Percentiles rank a stretch among this genome's conserved stretches.
Evolutionary conservation across 2,888 invertebrate species (phyloP).

Genomic region (Ptychoptera contaminata): DNA sequence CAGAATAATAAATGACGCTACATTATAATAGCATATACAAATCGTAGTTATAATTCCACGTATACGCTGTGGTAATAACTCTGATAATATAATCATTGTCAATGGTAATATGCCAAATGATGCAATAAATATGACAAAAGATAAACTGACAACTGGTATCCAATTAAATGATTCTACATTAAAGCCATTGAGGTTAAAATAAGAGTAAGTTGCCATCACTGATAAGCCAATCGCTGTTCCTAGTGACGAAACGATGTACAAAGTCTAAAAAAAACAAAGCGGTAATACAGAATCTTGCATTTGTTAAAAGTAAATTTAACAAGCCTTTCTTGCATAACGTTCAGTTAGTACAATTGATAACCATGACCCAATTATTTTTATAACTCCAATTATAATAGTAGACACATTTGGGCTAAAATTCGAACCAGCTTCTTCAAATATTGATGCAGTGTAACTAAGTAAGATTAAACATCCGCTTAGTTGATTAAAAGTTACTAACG

Average conservation of each 20-base stretch:
- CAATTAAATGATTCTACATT: conserved; percentile 17
- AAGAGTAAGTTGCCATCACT: conserved; percentile 19
- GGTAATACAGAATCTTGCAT: no score
- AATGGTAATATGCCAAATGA: conserved; percentile 23
- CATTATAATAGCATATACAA: conserved; percentile 13
- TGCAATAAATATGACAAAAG: conserved; percentile 19
- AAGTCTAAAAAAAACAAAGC: background rate
- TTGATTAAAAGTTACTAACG: conserved; percentile 22
- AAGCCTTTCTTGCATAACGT: conserved; percentile 20
- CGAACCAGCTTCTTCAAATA: conserved; percentile 25
- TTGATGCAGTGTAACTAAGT: conserved; percentile 25
- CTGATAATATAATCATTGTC: conserved; percentile 22
- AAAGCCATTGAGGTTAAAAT: conserved; percentile 5
- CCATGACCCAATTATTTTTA: conserved; percentile 22
- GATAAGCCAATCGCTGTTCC: conserved; percentile 19
- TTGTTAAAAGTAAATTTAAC: no score
- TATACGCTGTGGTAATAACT: conserved; percentile 18
- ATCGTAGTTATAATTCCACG: background rate
- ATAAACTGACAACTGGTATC: conserved; percentile 22
- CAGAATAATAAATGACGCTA: conserved; percentile 11
- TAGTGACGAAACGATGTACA: conserved; percentile 4
- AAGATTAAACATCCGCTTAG: conserved; percentile 26
- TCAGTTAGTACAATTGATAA: conserved; percentile 21
- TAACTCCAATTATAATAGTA: conserved; percentile 19
- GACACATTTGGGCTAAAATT: conserved; percentile 18